phyloP scores from a whole-genome alignment of 1,140 invertebrate genomes.

The Drosophila parabipectinata region DNA sequence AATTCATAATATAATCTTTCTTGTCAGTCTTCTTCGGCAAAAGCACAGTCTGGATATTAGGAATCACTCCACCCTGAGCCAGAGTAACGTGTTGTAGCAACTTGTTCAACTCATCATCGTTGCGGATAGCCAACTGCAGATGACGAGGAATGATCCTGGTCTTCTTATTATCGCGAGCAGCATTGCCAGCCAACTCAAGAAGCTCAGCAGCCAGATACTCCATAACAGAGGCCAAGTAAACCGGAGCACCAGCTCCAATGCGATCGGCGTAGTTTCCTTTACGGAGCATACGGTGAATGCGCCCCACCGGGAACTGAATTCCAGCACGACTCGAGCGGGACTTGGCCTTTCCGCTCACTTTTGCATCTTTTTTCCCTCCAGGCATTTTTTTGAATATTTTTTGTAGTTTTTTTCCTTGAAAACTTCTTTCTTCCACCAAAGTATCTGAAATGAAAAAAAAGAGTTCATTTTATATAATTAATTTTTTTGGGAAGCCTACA shows the following conservation, averaged over 20 bases:
- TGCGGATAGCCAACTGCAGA: slow-evolving; percentile 92
- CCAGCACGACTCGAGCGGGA: slow-evolving; percentile 88
- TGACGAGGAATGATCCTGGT: slow-evolving; percentile 92
- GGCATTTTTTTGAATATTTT: slow-evolving; percentile 75
- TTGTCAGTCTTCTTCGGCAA: slow-evolving; percentile 85
- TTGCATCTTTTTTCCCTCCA: slow-evolving; percentile 87
- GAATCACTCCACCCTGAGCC: slow-evolving; percentile 92
- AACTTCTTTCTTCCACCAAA: no score
- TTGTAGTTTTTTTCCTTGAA: no score
- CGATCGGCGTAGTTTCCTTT: slow-evolving; percentile 90
- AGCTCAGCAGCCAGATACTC: slow-evolving; percentile 89
- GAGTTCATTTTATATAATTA: no score
- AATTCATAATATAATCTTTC: slow-evolving; percentile 53
- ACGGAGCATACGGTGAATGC: slow-evolving; percentile 88
- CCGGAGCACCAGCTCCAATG: slow-evolving; percentile 88
- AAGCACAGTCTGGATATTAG: slow-evolving; percentile 90
- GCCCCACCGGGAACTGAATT: slow-evolving; percentile 89
- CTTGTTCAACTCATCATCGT: slow-evolving; percentile 88
- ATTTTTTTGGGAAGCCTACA: no score
- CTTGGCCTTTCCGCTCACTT: slow-evolving; percentile 87
- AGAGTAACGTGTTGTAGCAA: slow-evolving; percentile 86
- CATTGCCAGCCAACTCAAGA: slow-evolving; percentile 91
- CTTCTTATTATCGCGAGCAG: slow-evolving; percentile 88
- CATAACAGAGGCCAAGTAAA: slow-evolving; percentile 89
- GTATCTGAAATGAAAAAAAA: no score